Conservation (phyloP, 1,140 invertebrate genomes). For the Piezodorus guildinii region DNA sequence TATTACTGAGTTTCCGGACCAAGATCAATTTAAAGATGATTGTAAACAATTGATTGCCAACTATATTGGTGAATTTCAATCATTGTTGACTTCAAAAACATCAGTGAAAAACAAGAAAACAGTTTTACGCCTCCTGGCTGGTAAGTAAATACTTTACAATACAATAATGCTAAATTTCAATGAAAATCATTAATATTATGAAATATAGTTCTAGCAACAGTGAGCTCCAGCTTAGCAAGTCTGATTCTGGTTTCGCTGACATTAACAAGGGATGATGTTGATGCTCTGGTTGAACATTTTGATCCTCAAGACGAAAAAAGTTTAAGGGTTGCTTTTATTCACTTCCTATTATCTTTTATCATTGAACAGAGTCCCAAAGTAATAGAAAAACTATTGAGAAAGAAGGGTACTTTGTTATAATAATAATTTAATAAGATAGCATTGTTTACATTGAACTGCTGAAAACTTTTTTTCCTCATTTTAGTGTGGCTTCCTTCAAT, state of each 20-base stretch:
- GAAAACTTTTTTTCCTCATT: not conserved
- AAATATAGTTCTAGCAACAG: not conserved
- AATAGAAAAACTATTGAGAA: not conserved
- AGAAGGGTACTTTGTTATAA: not conserved
- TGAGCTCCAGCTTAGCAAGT: not conserved
- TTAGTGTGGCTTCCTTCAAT: constrained; percentile 2
- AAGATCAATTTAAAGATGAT: not conserved
- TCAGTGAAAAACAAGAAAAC: not conserved
- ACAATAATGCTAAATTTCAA: not conserved
- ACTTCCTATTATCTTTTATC: constrained; percentile 1
- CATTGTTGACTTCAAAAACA: not conserved
- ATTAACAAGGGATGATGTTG: not conserved
- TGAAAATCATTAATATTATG: not conserved
- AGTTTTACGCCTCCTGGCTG: not conserved
- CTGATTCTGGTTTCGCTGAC: not conserved
- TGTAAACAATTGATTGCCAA: constrained; percentile 8
- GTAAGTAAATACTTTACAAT: not conserved
- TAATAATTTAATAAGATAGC: not conserved
- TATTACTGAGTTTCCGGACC: not conserved
- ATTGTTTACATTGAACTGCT: no score
- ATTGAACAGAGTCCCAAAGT: not conserved
- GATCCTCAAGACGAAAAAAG: not conserved
- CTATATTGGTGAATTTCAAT: constrained; percentile 2
- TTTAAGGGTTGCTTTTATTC: not conserved
- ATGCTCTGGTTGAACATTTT: not conserved